A percentile compares a stretch with the other conserved stretches of the same genome.
phyloP scores from a whole-genome alignment of 2,888 invertebrate genomes.

The Leptothorax acervorum region DNA sequence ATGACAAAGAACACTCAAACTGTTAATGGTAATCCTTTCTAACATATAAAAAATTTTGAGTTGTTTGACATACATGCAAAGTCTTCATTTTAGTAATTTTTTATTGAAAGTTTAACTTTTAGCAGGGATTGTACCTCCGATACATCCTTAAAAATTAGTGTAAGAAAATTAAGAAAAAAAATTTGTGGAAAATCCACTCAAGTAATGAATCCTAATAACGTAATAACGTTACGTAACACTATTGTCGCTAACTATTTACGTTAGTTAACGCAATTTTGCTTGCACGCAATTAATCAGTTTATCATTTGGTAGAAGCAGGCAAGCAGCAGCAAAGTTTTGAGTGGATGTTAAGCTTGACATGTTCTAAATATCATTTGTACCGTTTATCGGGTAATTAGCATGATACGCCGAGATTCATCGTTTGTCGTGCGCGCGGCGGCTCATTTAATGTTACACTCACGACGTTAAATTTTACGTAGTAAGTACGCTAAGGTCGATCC shows the following conservation, averaged over 20 bases:
- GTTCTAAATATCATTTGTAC: constrained; percentile 54
- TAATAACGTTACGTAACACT: background rate
- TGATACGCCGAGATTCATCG: constrained; percentile 31
- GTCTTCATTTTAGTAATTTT: too few species aligned
- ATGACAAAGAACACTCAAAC: too few species aligned
- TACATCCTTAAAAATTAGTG: too few species aligned
- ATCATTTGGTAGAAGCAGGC: constrained; percentile 26
- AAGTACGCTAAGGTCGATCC: background rate
- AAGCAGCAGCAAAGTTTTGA: constrained; percentile 36
- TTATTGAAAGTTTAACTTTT: too few species aligned
- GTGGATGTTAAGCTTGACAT: constrained; percentile 49
- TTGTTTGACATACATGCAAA: too few species aligned
- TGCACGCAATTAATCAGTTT: constrained; percentile 47
- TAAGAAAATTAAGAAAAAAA: background rate
- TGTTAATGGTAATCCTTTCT: too few species aligned
- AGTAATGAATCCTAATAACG: background rate
- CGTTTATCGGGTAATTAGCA: constrained; percentile 52
- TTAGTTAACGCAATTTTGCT: background rate
- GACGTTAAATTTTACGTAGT: background rate
- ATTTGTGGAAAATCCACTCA: background rate
- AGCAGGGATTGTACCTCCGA: too few species aligned
- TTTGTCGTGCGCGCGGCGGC: constrained; percentile 17
- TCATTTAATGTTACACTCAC: constrained; percentile 38
- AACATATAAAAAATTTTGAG: too few species aligned
- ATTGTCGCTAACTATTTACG: background rate